phyloP scores from a whole-genome alignment of 2,113 vertebrate species.

The Cyanoderma ruficeps region DNA sequence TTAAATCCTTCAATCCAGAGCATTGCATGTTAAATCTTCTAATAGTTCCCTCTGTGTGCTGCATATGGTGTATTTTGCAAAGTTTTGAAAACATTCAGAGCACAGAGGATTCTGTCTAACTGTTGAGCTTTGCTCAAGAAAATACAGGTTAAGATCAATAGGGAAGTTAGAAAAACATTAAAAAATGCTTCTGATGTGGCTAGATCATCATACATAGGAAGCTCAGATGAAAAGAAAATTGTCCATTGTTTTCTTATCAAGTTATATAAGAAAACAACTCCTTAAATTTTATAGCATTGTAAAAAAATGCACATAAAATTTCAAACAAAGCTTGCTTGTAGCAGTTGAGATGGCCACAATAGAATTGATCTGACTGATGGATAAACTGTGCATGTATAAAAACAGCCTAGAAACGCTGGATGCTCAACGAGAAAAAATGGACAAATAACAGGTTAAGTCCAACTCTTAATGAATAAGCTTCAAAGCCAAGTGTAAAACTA shows the following conservation, averaged over 20 bases:
- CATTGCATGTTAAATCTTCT: not conserved
- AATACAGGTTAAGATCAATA: not conserved
- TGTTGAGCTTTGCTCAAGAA: not conserved
- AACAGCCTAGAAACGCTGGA: not conserved
- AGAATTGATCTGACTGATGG: not conserved
- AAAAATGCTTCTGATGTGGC: not conserved
- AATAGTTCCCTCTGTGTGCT: not conserved
- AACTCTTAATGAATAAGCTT: not conserved
- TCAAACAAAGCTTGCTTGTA: not conserved
- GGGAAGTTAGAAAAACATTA: not conserved
- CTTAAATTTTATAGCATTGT: not conserved
- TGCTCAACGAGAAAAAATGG: not conserved
- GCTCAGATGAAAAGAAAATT: not conserved
- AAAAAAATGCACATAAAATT: not conserved
- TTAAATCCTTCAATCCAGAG: not conserved
- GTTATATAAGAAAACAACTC: not conserved
- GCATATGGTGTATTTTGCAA: accelerated
- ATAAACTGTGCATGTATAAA: not conserved
- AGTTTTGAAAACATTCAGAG: not conserved
- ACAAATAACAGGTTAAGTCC: not conserved
- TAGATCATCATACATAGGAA: not conserved
- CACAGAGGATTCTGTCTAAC: not conserved
- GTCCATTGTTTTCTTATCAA: not conserved
- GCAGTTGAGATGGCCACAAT: not conserved
- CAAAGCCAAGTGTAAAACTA: not conserved